Conservation (phyloP, 2,888 invertebrate species). For the Strigamia transsilvanica region DNA sequence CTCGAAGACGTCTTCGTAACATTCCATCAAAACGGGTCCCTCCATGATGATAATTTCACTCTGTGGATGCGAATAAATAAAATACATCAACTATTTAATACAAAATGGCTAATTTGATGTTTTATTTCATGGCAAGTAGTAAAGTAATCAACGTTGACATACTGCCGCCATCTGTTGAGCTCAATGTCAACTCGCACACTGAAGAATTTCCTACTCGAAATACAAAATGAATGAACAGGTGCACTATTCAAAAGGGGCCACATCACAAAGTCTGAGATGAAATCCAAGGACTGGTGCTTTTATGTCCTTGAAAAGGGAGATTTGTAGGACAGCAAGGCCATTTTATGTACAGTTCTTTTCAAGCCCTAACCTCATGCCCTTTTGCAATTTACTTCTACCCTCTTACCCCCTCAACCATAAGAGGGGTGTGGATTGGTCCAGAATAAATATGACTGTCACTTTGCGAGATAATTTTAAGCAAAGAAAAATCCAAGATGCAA, state of each 20-base stretch:
- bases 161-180: slow-evolving; percentile 22
- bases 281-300: slow-evolving; percentile 23
- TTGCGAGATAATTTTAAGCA: not conserved
- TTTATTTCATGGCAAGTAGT: not conserved
- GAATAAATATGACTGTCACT: slow-evolving; percentile 13
- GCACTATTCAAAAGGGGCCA: slow-evolving; percentile 35
- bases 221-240: slow-evolving; percentile 30
- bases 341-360: slow-evolving; percentile 33
- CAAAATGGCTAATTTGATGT: not conserved
- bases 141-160: not conserved
- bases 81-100: not conserved
- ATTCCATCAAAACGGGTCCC: slow-evolving; percentile 57
- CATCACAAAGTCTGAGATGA: slow-evolving; percentile 41
- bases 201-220: slow-evolving; percentile 21
- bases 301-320: slow-evolving; percentile 42
- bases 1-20: slow-evolving; percentile 85
- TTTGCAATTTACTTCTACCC: slow-evolving; percentile 27
- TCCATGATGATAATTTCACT: slow-evolving; percentile 53
- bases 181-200: not conserved
- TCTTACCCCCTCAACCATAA: not conserved
- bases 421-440: slow-evolving; percentile 6
- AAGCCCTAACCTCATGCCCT: slow-evolving; percentile 36
- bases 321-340: slow-evolving; percentile 41
- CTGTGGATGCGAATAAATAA: not conserved
- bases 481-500: too few relatives aligned